Evolutionary conservation across 2,888 invertebrate species (phyloP), one percentile per base, ranked within the genome.

Genomic region (Caenorhabditis japonica): DNA sequence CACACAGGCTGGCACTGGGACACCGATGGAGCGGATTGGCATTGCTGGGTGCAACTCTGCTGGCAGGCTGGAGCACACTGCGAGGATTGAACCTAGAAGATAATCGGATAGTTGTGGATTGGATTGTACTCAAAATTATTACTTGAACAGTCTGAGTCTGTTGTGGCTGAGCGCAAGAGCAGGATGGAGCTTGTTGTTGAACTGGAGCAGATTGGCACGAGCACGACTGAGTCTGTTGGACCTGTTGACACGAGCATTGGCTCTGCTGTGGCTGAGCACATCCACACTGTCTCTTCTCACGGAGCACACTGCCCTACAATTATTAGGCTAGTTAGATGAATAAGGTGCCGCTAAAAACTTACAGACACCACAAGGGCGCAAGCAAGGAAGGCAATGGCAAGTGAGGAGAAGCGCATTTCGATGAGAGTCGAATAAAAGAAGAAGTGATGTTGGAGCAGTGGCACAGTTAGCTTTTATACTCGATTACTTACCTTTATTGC

Each of bases 211-310:
- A 72, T 60, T 77, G 77, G 73, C 77, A 77, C 46, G 75, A 75
- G 73, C 77, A 77, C 33, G 75, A 70, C 34, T 69, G 58, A 7
- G 72, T 53, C 64, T 58, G 62, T 46, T 62, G 59, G 41, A 51
- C 64, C 30, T 62, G 58, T 23, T 66, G 49, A 47, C 77, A 77
- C 19, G 72, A 72, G 62, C 77, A 77, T 44, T 74, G 73, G 34
- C 52, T 41, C 60, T 61, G 66, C 41, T 53, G 52, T 59, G 60
- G 73, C 23, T 59, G 72, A 41, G 70, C 73, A 66, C 78, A 78
- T 49, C 78, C 78, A 60, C 78, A 78, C 49, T 78, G 78, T 74
- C 78, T 76, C 71, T 75, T 76, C 47, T 78, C 78, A 38, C 78
- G 70, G 30, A 78, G 44, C 34, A 76, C 78, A 56, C 70, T 77